Conservation (phyloP, 2,113 vertebrate species). For the Muntiacus muntjak region DNA sequence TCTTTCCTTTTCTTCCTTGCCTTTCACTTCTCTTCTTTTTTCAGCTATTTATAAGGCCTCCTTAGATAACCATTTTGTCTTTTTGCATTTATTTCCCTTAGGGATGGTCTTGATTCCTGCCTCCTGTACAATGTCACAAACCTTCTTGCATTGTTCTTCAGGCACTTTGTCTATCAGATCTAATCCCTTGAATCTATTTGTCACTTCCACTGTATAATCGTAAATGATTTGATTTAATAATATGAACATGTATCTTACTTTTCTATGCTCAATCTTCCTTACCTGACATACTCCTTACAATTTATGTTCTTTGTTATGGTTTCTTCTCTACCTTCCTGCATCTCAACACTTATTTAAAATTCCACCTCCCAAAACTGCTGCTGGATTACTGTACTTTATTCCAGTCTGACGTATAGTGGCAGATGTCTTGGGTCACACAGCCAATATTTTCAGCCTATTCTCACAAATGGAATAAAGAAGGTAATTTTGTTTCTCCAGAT, state of each 20-base stretch:
- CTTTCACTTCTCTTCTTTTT: neutral
- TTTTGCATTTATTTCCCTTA: neutral
- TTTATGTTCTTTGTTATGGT: neutral
- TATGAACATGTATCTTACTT: neutral
- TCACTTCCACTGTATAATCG: accelerated
- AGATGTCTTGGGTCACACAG: neutral
- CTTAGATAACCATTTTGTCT: neutral
- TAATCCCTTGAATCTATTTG: neutral
- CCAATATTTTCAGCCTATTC: neutral
- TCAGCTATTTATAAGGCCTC: neutral
- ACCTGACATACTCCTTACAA: neutral
- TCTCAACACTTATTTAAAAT: neutral
- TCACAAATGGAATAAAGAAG: neutral
- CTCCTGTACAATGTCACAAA: neutral
- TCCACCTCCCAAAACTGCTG: neutral
- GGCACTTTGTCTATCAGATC: neutral
- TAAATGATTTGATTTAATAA: neutral
- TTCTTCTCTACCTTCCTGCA: neutral
- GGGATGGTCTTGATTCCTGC: neutral
- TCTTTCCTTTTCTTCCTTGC: neutral
- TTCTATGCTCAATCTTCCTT: neutral
- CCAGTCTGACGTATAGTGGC: neutral
- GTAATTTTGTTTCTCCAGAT: neutral
- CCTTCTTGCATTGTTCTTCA: neutral
- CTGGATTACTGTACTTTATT: neutral